A percentile compares a stretch with the other conserved stretches of the same genome.
Conservation (phyloP, 2,797 vertebrate species). For the Neoniphon sammara region DNA sequence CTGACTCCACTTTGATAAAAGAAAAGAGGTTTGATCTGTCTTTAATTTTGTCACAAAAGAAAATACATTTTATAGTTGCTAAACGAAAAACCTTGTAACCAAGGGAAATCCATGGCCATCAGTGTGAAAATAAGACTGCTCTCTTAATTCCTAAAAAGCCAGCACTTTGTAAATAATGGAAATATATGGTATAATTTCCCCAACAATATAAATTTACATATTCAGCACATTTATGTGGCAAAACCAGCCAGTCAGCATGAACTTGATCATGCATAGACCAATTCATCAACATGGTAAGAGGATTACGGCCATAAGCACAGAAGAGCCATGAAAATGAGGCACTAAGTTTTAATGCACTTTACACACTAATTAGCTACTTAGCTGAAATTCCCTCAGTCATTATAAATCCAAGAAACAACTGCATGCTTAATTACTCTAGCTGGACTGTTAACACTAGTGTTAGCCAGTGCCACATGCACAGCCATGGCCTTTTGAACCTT, state of each 20-base stretch:
- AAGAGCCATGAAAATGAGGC: not conserved
- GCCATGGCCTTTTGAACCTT: slow-evolving; percentile 42
- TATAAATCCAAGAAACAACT: slow-evolving; percentile 18
- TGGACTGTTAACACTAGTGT: slow-evolving; percentile 1
- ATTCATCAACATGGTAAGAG: slow-evolving; percentile 7
- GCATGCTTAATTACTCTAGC: slow-evolving; percentile 42
- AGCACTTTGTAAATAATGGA: not conserved
- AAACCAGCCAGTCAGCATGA: not conserved
- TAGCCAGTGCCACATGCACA: slow-evolving; percentile 1
- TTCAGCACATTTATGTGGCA: slow-evolving; percentile 7
- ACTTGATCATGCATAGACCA: slow-evolving; percentile 1
- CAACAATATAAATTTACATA: slow-evolving; percentile 25
- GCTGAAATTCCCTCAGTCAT: slow-evolving; percentile 27
- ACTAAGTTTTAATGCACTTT: slow-evolving; percentile 18
- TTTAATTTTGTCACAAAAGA: too few relatives aligned
- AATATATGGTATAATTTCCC: slow-evolving; percentile 4
- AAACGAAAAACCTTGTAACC: not conserved
- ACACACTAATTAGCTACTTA: slow-evolving; percentile 48
- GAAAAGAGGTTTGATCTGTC: too few relatives aligned
- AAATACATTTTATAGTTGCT: too few relatives aligned
- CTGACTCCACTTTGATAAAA: too few relatives aligned
- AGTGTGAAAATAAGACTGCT: slow-evolving; percentile 3
- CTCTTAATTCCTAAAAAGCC: slow-evolving; percentile 21
- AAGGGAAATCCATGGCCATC: slow-evolving; percentile 1
- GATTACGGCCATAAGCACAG: slow-evolving; percentile 2